Conservation (phyloP, 2,113 vertebrate species). For the Pachypanchax playfairii region DNA sequence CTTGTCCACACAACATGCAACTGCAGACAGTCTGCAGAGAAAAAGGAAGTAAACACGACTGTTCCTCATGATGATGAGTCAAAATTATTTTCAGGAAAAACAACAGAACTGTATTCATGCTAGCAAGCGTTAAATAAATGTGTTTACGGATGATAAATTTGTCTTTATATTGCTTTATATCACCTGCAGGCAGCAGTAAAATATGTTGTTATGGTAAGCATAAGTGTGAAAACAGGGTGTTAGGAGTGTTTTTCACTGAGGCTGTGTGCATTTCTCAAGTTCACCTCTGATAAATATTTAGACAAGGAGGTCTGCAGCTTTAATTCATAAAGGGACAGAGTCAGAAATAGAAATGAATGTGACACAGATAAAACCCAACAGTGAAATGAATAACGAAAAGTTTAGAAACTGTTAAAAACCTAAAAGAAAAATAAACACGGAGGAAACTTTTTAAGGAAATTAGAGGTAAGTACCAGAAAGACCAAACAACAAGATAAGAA, state of each 20-base stretch:
- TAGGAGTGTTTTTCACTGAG: background rate
- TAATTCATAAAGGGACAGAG: constrained; percentile 22
- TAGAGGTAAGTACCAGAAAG: no score
- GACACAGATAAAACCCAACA: background rate
- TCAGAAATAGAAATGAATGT: constrained; percentile 14
- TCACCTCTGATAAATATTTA: constrained; percentile 29
- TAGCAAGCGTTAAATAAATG: background rate
- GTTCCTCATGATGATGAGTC: constrained; percentile 43
- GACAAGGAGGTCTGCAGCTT: constrained; percentile 21
- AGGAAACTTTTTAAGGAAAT: no score
- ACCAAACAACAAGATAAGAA: no score
- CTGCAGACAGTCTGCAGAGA: constrained; percentile 30
- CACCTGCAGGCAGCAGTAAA: background rate
- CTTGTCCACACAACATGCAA: constrained; percentile 43
- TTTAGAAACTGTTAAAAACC: constrained; percentile 2
- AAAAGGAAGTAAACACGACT: constrained; percentile 14
- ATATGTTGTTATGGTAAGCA: constrained; percentile 10
- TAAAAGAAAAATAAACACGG: no score
- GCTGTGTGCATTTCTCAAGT: constrained; percentile 17
- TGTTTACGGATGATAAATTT: constrained; percentile 33
- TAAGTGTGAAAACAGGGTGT: constrained; percentile 6
- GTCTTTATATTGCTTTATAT: background rate
- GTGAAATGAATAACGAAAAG: background rate
- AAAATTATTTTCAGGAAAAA: constrained; percentile 10
- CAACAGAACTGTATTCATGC: background rate